phyloP scores from a whole-genome alignment of 2,113 vertebrate species.

The Pogonocichla stellata region DNA sequence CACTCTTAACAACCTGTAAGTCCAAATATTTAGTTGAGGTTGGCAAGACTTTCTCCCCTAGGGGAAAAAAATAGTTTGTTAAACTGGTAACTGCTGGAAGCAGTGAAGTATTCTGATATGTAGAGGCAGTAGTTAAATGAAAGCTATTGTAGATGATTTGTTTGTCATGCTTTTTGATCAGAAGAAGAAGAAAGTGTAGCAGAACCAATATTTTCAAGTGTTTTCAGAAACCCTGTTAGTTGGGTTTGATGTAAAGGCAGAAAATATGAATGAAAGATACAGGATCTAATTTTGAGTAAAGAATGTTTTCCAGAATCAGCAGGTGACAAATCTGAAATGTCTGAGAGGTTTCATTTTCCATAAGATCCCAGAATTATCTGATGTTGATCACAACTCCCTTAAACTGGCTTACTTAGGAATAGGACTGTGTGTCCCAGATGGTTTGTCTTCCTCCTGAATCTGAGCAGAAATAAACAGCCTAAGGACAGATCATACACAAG shows the following conservation, averaged over 20 bases:
- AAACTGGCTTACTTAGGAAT: neutral
- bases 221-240: neutral
- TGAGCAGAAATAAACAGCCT: neutral
- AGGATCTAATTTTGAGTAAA: neutral
- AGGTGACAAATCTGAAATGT: neutral
- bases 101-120: neutral
- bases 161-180: conserved; percentile 29
- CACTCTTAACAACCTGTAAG: neutral
- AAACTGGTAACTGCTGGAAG: neutral
- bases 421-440: neutral
- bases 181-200: neutral
- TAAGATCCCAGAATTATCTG: neutral
- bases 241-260: neutral
- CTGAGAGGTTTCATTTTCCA: neutral
- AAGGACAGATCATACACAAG: neutral
- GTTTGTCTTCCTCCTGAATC: neutral
- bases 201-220: neutral
- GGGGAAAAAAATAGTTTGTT: neutral
- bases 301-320: neutral
- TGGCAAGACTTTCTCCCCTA: neutral
- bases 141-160: neutral
- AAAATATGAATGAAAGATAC: conserved; percentile 3
- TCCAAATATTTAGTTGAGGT: conserved; percentile 21
- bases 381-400: neutral
- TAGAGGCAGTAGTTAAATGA: neutral